Evolutionary conservation across 2,797 vertebrate species (phyloP), one percentile per base, ranked within the genome.

Genomic region (Siniperca obscura): DNA sequence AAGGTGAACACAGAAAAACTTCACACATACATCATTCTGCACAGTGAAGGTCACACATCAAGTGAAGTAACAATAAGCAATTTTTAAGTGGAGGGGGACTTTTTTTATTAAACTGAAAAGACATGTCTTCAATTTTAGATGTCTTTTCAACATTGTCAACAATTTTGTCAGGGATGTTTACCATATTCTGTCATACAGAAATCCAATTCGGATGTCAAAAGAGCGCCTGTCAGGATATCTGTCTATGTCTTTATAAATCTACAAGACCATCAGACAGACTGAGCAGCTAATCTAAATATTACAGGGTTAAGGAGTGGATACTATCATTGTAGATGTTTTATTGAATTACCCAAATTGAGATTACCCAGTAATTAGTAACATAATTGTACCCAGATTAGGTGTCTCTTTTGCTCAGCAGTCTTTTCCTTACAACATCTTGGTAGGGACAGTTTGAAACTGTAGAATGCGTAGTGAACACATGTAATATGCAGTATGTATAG

Each of bases 201-300:
- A 70, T 73, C 22, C 4, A 68, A 38, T 65, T 64, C 10, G 57
- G n/a, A 79, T 42, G 52, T 72, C 61, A 74, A 34, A 67, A 48
- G 44, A 13, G 46, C 48, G 3, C 48, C 48, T 21, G 17, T 21
- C 17, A 19, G 7, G 17, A 50, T 50, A 48, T 48, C 46, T 19
- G 46, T 48, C 17, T 30, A 4, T 76, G 65, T 74, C 44, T 52
- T 77, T 50, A 57, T 50, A 36, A 69, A 67, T 78, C 69, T 74
- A 44, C 34, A 56, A 42, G 42, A 86, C 36, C 52, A 78, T 72
- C 70, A 85, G 60, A 83, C 71, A 73, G 59, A 76, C 80, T 56
- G 77, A 87, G 56, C 38, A 71, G 70, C 70, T 70, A 50, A 84
- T 86, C 74, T 80, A 78, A 85, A 84, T 88, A 81, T 86, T 76